Evolutionary conservation across 2,113 vertebrate species (phyloP), one percentile per base, ranked within the genome.

Genomic region (Rhinopomastus cyanomelas): DNA sequence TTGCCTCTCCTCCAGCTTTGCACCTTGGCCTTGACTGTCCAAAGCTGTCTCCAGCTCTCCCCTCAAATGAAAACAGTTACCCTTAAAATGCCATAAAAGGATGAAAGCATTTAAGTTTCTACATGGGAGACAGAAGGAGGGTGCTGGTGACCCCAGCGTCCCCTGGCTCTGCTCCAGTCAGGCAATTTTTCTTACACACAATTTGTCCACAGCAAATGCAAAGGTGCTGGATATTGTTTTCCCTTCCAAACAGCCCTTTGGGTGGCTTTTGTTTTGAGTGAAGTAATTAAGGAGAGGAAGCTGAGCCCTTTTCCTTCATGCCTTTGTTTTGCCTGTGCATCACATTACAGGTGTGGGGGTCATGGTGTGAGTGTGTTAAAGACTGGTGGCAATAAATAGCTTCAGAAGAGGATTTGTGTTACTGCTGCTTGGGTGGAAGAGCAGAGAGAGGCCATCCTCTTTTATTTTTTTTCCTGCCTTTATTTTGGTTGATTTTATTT

Each of bases 221-320:
- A 78, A 59, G 32, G 39, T 82, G 67, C 37, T 64, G 6, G 12
- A 57, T 91, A 83, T 88, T 91, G 65, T 95, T 90, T 96, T 91
- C 60, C 65, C 68, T 78, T 94, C 67, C 37, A 78, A 95, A 91
- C 84, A 88, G 64, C 67, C 55, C 36, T 0, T 73, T 51, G 15
- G 18, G 37, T 87, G 55, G 48, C 46, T 88, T 88, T 87, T 89
- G 78, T 95, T 93, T 94, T 88, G 26, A 30, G 34, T 32, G 32
- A 49, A 75, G 67, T 77, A 90, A 94, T 95, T 94, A 94, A 85
- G 87, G 42, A 88, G 71, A 95, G 94, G 94, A 95, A 95, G 67
- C 90, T 79, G 89, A 95, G 88, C 84, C 90, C 65, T 93, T 97
- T 93, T 68, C 93, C 81, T 71, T 93, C 52, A 37, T 88, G 90